Evolutionary conservation across 2,113 vertebrate genomes (phyloP).

Genomic region (Dromas ardeola): DNA sequence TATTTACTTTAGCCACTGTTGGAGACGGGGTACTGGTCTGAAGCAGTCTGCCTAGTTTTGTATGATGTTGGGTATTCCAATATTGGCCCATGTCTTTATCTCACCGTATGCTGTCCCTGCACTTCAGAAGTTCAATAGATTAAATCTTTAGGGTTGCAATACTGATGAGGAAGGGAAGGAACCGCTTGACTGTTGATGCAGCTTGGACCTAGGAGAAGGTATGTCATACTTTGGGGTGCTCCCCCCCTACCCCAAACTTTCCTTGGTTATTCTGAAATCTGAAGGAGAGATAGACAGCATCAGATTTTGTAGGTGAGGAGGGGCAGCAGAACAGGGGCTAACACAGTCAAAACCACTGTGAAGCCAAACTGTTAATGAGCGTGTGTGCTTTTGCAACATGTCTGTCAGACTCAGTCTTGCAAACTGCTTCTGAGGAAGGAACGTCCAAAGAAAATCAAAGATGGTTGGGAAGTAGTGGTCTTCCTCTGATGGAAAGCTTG

Average conservation of each 20-base stretch:
- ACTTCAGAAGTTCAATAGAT: not conserved
- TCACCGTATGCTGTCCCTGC: not conserved
- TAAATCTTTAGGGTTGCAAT: not conserved
- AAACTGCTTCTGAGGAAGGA: not conserved
- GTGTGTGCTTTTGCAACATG: not conserved
- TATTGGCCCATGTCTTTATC: not conserved
- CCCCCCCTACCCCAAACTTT: accelerated
- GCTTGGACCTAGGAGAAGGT: not conserved
- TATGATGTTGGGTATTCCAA: accelerated
- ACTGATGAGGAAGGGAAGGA: not conserved
- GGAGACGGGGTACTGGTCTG: not conserved
- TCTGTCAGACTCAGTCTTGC: not conserved
- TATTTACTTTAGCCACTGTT: not conserved
- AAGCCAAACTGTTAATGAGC: not conserved
- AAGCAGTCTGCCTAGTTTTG: not conserved
- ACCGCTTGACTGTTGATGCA: not conserved
- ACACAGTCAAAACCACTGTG: not conserved
- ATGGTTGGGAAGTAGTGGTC: not conserved
- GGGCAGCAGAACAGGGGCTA: not conserved
- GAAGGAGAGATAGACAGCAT: not conserved
- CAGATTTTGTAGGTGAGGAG: not conserved
- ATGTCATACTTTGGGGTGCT: accelerated
- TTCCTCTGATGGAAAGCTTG: not conserved
- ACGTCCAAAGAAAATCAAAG: not conserved
- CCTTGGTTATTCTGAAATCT: not conserved